phyloP scores from a whole-genome alignment of 1,140 invertebrate genomes.

The Bombus sylvicola region DNA sequence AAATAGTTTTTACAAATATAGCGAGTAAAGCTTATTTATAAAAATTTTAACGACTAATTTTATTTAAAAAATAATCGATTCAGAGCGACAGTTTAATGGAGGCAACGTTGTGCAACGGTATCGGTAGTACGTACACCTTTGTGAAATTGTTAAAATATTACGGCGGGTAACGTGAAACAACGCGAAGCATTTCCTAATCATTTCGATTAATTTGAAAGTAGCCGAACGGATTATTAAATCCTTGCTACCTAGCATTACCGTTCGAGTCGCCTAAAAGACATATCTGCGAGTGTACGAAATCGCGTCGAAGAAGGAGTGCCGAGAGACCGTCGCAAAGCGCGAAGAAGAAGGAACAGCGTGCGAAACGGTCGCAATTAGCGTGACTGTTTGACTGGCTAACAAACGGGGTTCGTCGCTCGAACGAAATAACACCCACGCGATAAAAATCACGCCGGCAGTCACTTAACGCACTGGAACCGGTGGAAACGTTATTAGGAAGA shows the following conservation, averaged over 20 bases:
- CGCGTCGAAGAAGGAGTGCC: no score
- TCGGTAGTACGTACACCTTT: no score
- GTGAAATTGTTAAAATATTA: no score
- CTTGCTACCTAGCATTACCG: no score
- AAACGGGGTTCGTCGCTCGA: conserved; percentile 12
- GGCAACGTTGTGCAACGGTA: no score
- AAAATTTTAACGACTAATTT: neutral
- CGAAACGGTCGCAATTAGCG: conserved; percentile 56
- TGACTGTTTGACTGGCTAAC: no score
- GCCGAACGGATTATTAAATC: no score
- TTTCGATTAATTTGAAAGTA: neutral
- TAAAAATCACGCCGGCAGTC: conserved; percentile 60
- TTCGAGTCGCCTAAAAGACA: no score
- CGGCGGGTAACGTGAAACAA: no score
- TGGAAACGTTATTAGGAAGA: conserved; percentile 59
- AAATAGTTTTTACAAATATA: neutral
- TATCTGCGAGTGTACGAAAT: no score
- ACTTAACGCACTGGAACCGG: conserved; percentile 41
- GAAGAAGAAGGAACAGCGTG: conserved; percentile 23
- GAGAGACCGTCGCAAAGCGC: no score
- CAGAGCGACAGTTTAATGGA: neutral
- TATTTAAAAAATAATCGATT: neutral
- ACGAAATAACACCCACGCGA: conserved; percentile 59
- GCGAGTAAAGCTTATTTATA: neutral
- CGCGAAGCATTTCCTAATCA: neutral